Percentiles rank a stretch among this genome's conserved stretches.
Evolutionary conservation across 2,797 vertebrate species (phyloP).

Genomic region (Poecilia gillii): DNA sequence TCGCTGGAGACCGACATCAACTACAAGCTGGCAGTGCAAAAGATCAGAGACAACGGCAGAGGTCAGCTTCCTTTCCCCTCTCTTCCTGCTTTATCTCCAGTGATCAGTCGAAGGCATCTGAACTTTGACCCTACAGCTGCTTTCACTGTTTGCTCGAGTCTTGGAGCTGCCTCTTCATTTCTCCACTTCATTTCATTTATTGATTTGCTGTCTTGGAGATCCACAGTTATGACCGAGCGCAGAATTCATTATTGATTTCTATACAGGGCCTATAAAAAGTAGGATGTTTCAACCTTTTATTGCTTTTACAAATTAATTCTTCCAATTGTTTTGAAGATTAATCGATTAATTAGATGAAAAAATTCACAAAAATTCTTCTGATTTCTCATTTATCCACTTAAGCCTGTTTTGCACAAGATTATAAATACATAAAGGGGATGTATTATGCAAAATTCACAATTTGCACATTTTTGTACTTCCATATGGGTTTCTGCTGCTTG

Average conservation of each 20-base stretch:
- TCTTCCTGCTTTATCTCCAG: not conserved
- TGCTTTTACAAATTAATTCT: not conserved
- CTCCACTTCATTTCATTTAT: not conserved
- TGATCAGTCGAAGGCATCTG: not conserved
- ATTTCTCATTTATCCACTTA: not conserved
- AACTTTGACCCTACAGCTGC: not conserved
- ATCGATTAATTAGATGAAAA: not conserved
- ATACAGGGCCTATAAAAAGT: not conserved
- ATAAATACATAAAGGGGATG: not conserved
- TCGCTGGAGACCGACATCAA: constrained; percentile 69
- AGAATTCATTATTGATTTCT: not conserved
- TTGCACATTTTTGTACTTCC: too few relatives aligned
- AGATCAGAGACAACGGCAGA: constrained; percentile 80
- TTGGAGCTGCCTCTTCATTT: not conserved
- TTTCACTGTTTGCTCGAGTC: not conserved
- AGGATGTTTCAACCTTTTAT: not conserved
- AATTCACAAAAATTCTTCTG: not conserved
- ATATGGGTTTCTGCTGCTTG: too few relatives aligned
- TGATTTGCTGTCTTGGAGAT: not conserved
- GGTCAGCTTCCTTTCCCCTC: constrained; percentile 35
- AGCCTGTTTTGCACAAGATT: not conserved
- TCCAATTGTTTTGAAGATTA: not conserved
- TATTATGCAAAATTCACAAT: not conserved
- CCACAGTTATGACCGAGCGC: not conserved
- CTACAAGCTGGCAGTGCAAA: constrained; percentile 77